phyloP scores from a whole-genome alignment of 2,113 vertebrate genomes.

The Strix aluco region DNA sequence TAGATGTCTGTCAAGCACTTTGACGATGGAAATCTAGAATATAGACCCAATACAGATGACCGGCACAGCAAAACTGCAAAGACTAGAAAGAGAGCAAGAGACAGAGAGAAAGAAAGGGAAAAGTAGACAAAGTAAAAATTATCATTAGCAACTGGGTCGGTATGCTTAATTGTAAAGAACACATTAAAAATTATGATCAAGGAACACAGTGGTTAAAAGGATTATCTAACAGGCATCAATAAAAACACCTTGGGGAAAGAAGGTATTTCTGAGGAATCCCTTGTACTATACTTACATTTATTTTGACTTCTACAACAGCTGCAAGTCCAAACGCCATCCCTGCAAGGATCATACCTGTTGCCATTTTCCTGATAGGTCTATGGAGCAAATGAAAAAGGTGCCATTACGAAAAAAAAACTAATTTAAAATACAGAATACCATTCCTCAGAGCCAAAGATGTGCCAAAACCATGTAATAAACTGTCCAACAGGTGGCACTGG shows the following conservation, averaged over 20 bases:
- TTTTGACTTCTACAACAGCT: conserved; percentile 87
- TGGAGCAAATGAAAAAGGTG: conserved; percentile 27
- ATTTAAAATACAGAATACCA: background rate
- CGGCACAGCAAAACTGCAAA: conserved; percentile 49
- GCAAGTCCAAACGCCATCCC: conserved; percentile 88
- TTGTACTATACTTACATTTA: conserved; percentile 79
- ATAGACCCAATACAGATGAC: conserved; percentile 36
- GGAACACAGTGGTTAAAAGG: background rate
- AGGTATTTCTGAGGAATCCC: background rate
- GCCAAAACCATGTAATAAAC: conserved; percentile 27
- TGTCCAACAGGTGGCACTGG: conserved; percentile 21
- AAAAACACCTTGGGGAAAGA: background rate
- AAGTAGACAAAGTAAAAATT: conserved; percentile 34
- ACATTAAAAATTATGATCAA: background rate
- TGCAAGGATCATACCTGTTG: conserved; percentile 90
- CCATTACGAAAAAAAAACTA: background rate
- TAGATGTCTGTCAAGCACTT: conserved; percentile 58
- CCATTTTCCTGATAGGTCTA: conserved; percentile 93
- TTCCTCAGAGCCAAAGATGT: conserved; percentile 6
- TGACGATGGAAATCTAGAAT: conserved; percentile 34
- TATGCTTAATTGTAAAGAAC: background rate
- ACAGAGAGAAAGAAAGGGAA: background rate
- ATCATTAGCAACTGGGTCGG: background rate
- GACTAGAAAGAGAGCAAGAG: conserved; percentile 22
- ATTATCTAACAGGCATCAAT: background rate